These are phyloP conservation scores for Hipposideros larvatus DNA, from an alignment of 2,797 vertebrate species.

Conservation along the genomic window DNA sequence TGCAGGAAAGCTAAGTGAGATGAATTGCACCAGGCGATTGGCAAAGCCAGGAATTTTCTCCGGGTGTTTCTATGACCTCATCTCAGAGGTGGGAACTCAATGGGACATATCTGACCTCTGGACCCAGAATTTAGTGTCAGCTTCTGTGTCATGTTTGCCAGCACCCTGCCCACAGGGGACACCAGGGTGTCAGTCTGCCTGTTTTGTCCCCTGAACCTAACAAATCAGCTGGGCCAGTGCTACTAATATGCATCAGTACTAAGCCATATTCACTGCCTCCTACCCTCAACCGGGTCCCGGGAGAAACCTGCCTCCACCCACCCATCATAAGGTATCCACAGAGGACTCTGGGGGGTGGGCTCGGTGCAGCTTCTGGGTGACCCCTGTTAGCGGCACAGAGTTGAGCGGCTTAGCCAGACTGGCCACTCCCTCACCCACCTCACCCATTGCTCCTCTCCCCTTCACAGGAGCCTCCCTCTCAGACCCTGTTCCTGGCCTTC, in stretches of 20 bases:
- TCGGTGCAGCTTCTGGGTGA: neutral
- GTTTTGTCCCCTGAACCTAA: neutral
- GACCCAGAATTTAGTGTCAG: neutral
- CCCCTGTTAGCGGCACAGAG: neutral
- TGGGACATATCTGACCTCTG: neutral
- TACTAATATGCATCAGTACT: neutral
- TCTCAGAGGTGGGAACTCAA: neutral
- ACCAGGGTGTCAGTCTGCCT: neutral
- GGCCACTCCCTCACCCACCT: fast-evolving
- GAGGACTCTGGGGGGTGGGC: neutral
- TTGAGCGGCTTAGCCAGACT: neutral
- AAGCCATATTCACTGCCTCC: neutral
- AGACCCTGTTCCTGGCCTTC: slow-evolving; percentile 77
- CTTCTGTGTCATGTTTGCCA: neutral
- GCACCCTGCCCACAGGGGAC: neutral
- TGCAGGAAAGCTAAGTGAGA: neutral
- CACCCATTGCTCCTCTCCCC: slow-evolving; percentile 51
- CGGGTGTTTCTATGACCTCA: neutral
- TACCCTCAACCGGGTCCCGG: neutral
- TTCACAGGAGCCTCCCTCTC: slow-evolving; percentile 84
- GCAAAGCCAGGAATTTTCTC: neutral
- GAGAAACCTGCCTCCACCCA: neutral
- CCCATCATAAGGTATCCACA: neutral
- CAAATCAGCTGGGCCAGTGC: neutral
- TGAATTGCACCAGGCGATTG: neutral